phyloP scores from a whole-genome alignment of 2,113 vertebrate species.

The Crypturellus undulatus region DNA sequence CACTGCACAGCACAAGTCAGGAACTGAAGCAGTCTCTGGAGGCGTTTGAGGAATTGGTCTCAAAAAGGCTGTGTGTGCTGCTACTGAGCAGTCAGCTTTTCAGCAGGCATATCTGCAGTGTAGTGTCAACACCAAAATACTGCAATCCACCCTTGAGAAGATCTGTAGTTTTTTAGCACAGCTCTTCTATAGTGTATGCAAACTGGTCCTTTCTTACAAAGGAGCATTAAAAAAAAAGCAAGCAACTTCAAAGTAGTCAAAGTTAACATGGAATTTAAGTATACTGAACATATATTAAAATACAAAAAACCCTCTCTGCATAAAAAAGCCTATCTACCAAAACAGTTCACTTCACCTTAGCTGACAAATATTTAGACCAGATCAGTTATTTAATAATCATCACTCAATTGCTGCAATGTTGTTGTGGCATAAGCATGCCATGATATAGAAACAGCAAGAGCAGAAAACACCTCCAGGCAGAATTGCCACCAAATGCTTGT shows the following conservation, averaged over 20 bases:
- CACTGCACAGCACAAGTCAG: not conserved
- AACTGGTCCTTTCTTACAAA: not conserved
- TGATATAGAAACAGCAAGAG: not conserved
- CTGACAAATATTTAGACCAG: not conserved
- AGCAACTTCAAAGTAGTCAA: not conserved
- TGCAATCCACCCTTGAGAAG: not conserved
- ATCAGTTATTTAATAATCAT: not conserved
- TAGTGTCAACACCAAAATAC: not conserved
- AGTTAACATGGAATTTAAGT: not conserved
- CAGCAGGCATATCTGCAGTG: not conserved
- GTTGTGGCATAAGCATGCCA: not conserved
- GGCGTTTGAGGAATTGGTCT: not conserved
- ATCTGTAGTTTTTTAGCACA: not conserved
- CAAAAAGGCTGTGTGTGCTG: too few relatives aligned
- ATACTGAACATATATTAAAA: not conserved
- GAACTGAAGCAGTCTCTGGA: not conserved
- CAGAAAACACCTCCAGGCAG: not conserved
- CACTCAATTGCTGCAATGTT: not conserved
- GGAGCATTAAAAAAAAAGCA: not conserved
- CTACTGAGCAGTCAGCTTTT: not conserved
- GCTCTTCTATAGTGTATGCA: not conserved
- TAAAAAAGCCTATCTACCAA: not conserved
- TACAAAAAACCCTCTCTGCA: too few relatives aligned
- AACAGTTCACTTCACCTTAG: not conserved
- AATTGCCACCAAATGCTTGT: not conserved